These are phyloP conservation scores for Eupeodes corollae DNA, from an alignment of 1,140 invertebrate genomes.

Conservation along the genomic window DNA sequence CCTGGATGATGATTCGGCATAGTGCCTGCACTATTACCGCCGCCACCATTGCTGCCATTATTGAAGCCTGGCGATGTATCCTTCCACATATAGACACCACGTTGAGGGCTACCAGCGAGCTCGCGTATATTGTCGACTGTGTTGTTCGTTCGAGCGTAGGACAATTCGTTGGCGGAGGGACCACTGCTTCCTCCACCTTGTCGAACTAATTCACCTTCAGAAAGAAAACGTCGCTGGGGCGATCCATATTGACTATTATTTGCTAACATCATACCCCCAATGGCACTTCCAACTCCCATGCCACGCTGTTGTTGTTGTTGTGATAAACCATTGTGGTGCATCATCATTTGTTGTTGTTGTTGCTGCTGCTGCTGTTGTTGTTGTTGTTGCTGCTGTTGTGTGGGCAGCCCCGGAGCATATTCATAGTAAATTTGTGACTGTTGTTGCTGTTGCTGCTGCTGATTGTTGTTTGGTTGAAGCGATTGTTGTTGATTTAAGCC, in stretches of 20 bases:
- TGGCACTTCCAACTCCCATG: constrained; percentile 8
- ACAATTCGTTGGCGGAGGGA: constrained; percentile 39
- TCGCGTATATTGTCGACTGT: constrained; percentile 60
- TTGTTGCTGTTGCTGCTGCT: constrained; percentile 20
- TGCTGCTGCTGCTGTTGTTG: constrained; percentile 32
- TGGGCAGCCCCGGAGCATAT: constrained; percentile 30
- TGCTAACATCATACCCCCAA: constrained; percentile 14
- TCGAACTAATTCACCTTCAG: constrained; percentile 72
- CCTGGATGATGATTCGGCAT: constrained; percentile 12
- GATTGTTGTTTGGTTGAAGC: constrained; percentile 5
- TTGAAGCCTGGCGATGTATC: constrained; percentile 49
- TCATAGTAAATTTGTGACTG: constrained; percentile 43
- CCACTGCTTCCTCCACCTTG: constrained; percentile 39
- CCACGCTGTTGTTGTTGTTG: constrained; percentile 16
- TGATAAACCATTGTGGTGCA: constrained; percentile 1
- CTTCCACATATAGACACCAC: constrained; percentile 74
- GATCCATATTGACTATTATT: constrained; percentile 41
- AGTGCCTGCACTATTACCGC: constrained; percentile 30
- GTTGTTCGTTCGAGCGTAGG: constrained; percentile 46
- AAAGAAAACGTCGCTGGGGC: constrained; percentile 73
- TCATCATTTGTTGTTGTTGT: constrained; percentile 23
- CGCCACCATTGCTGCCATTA: constrained; percentile 7
- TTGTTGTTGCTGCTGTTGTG: constrained; percentile 29
- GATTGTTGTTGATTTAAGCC: constrained; percentile 34
- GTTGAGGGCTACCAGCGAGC: constrained; percentile 70